Percentiles rank a stretch among this genome's conserved stretches.
Conservation (phyloP, 1,140 invertebrate genomes). For the Zeugodacus cucurbitae region DNA sequence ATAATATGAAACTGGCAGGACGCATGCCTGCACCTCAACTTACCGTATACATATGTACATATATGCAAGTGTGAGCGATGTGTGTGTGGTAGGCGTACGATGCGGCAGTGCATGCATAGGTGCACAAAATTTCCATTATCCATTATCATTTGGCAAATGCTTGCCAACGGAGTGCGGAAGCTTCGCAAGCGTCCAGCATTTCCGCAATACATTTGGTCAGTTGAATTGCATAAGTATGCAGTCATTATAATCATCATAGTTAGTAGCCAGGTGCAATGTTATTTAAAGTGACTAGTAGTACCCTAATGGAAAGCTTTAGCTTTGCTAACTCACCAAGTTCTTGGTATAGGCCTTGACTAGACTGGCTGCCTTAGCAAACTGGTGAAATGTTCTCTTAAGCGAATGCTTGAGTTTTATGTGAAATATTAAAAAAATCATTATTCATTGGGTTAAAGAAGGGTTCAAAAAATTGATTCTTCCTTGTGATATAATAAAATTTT, state of each 20-base stretch:
- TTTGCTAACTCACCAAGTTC: no score
- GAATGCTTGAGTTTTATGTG: no score
- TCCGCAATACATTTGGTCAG: not conserved
- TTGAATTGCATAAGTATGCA: not conserved
- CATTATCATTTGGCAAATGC: slow-evolving; percentile 26
- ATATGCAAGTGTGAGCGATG: not conserved
- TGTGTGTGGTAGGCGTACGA: not conserved
- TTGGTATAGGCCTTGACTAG: no score
- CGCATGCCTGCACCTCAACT: not conserved
- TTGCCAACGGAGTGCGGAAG: not conserved
- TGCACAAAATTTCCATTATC: slow-evolving; percentile 38
- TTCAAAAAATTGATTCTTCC: no score
- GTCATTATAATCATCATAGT: not conserved
- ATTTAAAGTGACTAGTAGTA: not conserved
- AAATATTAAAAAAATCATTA: no score
- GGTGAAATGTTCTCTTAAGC: no score
- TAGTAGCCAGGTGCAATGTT: not conserved
- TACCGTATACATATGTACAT: not conserved
- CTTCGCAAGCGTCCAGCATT: not conserved
- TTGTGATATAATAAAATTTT: no score
- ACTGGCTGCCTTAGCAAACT: no score
- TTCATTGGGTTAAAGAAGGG: no score
- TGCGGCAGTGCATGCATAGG: slow-evolving; percentile 28
- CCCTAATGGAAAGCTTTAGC: no score
- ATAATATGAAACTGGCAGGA: slow-evolving; percentile 52